phyloP scores from a whole-genome alignment of 2,797 vertebrate genomes.

The Hypotaenidia okinawae region DNA sequence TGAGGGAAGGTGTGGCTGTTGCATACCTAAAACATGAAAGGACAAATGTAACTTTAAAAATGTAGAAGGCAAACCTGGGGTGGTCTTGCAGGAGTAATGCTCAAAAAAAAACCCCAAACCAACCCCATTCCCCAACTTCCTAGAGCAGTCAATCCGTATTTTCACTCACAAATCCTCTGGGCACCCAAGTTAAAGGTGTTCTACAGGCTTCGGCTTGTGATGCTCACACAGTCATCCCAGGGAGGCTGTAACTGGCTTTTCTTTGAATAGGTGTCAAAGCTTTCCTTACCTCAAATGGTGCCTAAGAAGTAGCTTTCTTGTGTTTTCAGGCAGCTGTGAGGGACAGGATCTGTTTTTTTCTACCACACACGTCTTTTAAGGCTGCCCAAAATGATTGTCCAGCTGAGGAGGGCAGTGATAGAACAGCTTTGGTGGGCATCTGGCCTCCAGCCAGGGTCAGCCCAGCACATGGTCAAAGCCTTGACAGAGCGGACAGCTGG shows the following conservation, averaged over 20 bases:
- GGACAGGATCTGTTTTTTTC: background rate
- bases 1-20: background rate
- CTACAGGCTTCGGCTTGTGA: background rate
- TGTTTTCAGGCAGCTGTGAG: background rate
- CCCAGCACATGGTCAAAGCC: background rate
- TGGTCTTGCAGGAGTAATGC: background rate
- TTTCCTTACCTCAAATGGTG: background rate
- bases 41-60: background rate
- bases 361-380: rapidly evolving
- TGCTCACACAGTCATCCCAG: background rate
- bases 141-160: background rate
- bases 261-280: background rate
- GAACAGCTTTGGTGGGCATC: too few species aligned
- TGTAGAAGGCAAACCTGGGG: background rate
- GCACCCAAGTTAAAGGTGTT: background rate
- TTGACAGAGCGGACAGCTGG: background rate
- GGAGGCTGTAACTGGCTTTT: background rate
- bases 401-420: too few species aligned
- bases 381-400: background rate
- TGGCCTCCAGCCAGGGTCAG: too few species aligned
- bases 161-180: background rate
- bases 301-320: background rate
- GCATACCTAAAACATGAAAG: background rate
- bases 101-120: background rate
- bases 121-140: background rate